Conservation (phyloP, 1,140 invertebrate genomes). For the Metopolophium dirhodum region DNA sequence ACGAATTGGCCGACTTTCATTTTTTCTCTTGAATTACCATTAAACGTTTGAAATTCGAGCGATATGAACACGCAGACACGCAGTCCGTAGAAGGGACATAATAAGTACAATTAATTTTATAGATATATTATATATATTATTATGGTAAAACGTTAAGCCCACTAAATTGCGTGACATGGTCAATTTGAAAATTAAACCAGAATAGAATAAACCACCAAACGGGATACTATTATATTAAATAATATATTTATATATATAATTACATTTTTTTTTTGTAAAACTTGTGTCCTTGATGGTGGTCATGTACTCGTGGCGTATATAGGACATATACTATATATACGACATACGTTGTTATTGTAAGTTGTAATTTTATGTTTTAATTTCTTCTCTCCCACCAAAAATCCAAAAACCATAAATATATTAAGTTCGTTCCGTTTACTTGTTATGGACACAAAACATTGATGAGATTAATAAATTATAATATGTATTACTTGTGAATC, state of each 20-base stretch:
- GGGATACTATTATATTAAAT: not conserved
- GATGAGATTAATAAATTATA: not conserved
- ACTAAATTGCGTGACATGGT: not conserved
- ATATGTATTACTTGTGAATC: not conserved
- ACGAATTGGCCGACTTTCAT: conserved; percentile 37
- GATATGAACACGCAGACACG: not conserved
- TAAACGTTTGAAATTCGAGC: not conserved
- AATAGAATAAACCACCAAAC: not conserved
- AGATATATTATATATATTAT: not conserved
- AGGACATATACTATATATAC: not conserved
- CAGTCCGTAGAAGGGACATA: not conserved
- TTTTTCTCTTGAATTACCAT: conserved; percentile 16
- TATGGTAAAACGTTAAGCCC: not conserved
- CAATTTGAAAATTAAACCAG: not conserved
- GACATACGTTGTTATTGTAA: not conserved
- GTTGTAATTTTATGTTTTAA: not conserved
- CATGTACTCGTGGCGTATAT: not conserved
- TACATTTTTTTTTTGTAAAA: not conserved
- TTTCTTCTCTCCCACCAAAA: not conserved
- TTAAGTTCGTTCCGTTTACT: not conserved
- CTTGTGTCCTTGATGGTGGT: not conserved
- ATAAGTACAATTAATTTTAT: not conserved
- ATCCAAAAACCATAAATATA: not conserved
- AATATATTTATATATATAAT: not conserved
- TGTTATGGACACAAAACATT: not conserved